Conservation (phyloP, 1,140 invertebrate species). For the Leptopilina boulardi region DNA sequence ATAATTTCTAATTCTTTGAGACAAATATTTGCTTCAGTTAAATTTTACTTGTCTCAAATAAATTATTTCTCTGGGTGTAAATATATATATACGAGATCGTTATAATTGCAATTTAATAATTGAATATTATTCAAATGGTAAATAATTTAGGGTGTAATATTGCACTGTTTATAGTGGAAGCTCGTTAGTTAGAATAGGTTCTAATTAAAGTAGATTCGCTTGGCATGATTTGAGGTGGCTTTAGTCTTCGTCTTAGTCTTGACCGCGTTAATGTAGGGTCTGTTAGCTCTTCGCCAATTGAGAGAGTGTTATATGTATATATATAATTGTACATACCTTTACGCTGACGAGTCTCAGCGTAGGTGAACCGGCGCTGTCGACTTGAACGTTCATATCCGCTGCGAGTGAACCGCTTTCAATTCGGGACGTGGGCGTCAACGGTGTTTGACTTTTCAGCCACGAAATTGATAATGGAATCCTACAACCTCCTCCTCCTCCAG, state of each 20-base stretch:
- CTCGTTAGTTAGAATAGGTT: not conserved
- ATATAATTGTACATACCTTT: constrained; percentile 65
- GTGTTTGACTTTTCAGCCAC: constrained; percentile 69
- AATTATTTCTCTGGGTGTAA: no score
- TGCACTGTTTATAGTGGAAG: not conserved
- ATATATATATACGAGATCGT: no score
- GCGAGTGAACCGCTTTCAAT: constrained; percentile 69
- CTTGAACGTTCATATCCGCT: constrained; percentile 77
- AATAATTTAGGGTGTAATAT: not conserved
- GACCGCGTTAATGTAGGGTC: constrained; percentile 17
- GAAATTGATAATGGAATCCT: constrained; percentile 68
- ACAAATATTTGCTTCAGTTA: no score
- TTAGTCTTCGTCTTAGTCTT: constrained; percentile 15
- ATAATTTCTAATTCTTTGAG: no score
- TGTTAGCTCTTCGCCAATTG: not conserved
- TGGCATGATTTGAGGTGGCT: constrained; percentile 8
- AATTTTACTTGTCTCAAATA: no score
- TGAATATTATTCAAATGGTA: not conserved
- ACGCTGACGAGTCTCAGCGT: constrained; percentile 74
- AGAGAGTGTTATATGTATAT: constrained; percentile 3
- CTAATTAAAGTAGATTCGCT: constrained; percentile 10
- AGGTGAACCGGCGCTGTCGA: constrained; percentile 74
- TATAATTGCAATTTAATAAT: no score
- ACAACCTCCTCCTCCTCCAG: constrained; percentile 57
- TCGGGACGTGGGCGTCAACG: constrained; percentile 63